Conservation (phyloP, 92 coral and sea anemone species). For the Actinostola sp. region DNA sequence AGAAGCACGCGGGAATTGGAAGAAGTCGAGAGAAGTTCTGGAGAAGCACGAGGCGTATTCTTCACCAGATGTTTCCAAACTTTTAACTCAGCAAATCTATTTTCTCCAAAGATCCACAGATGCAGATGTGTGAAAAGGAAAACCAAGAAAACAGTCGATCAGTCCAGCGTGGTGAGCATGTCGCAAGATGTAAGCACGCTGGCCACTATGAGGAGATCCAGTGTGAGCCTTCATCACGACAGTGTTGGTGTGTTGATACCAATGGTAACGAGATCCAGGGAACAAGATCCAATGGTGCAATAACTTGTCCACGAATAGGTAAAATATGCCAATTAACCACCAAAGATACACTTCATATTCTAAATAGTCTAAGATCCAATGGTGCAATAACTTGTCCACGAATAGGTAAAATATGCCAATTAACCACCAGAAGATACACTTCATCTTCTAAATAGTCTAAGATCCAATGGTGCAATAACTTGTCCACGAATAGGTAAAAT, state of each 20-base stretch:
- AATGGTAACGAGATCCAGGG: constrained; percentile 85
- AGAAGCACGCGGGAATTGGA: too few species aligned
- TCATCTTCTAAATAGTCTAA: too few species aligned
- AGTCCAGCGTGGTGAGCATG: constrained; percentile 56
- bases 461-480: too few species aligned
- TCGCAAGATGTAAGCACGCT: constrained; percentile 75
- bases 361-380: too few species aligned
- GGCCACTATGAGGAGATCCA: constrained; percentile 82
- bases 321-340: too few species aligned
- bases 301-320: constrained; percentile 72
- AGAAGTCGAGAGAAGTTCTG: too few species aligned
- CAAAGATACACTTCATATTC: not conserved
- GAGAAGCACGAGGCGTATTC: too few species aligned
- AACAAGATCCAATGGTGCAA: constrained; percentile 62
- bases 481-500: too few species aligned
- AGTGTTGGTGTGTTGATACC: constrained; percentile 89
- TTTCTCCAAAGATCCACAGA: constrained; percentile 36
- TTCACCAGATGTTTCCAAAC: not conserved
- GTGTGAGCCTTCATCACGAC: constrained; percentile 67
- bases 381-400: too few species aligned
- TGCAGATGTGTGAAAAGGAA: constrained; percentile 72
- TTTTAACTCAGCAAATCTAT: not conserved
- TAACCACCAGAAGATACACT: too few species aligned
- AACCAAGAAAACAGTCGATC: constrained; percentile 62
- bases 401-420: too few species aligned